A percentile compares a stretch with the other conserved stretches of the same genome.
Conservation (phyloP, 2,888 invertebrate genomes). For the Abrostola tripartita region DNA sequence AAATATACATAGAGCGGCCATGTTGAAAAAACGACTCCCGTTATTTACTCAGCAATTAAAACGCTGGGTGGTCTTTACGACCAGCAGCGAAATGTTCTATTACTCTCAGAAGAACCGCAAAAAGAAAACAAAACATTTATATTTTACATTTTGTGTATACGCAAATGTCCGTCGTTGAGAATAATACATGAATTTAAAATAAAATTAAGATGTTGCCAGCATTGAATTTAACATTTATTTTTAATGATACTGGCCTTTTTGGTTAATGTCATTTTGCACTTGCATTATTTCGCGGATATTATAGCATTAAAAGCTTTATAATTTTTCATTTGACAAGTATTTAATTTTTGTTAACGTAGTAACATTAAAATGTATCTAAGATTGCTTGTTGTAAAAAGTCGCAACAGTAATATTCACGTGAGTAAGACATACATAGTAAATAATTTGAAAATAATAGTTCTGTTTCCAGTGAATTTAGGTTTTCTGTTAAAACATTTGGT, state of each 20-base stretch:
- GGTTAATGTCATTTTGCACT: constrained; percentile 13
- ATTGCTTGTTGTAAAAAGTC: too few relatives aligned
- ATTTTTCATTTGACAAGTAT: too few relatives aligned
- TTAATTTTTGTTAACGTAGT: too few relatives aligned
- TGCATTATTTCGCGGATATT: not conserved
- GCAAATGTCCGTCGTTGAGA: constrained; percentile 63
- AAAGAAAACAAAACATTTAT: constrained; percentile 51
- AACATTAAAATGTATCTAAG: too few relatives aligned
- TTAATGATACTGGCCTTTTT: constrained; percentile 18
- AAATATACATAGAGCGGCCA: constrained; percentile 31
- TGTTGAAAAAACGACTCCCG: constrained; percentile 53
- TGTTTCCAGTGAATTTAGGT: too few relatives aligned
- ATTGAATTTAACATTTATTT: constrained; percentile 32
- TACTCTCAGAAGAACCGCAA: constrained; percentile 54
- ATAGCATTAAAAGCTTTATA: not conserved
- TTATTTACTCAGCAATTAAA: constrained; percentile 72
- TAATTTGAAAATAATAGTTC: too few relatives aligned
- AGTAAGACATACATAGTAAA: too few relatives aligned
- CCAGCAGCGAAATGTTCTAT: constrained; percentile 59
- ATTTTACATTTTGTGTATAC: constrained; percentile 62
- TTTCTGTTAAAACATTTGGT: too few relatives aligned
- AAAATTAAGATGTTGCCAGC: constrained; percentile 34
- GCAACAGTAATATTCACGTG: too few relatives aligned
- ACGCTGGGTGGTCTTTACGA: constrained; percentile 64
- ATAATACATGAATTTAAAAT: constrained; percentile 50